Evolutionary conservation across 2,113 vertebrate species (phyloP).

Genomic region (Sardina pilchardus): DNA sequence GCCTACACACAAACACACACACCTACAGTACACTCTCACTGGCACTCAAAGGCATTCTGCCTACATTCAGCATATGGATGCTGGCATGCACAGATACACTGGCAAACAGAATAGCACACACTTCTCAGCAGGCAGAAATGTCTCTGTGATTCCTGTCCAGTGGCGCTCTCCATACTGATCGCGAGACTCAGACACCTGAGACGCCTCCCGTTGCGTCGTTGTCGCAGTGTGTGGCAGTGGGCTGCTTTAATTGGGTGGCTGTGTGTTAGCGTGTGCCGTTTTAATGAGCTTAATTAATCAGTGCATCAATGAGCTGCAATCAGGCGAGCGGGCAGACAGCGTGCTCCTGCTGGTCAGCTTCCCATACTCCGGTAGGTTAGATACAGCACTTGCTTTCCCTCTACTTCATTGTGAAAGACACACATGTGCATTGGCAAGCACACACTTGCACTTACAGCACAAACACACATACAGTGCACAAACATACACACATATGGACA

Average conservation of each 20-base stretch:
- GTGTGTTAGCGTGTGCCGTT: not conserved
- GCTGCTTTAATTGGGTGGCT: not conserved
- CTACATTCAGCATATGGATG: too few species aligned
- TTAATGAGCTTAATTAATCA: not conserved
- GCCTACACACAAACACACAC: constrained; percentile 14
- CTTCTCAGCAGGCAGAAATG: not conserved
- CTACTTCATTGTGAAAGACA: too few species aligned
- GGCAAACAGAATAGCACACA: not conserved
- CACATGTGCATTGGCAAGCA: too few species aligned
- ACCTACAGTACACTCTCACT: not conserved
- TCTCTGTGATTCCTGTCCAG: not conserved
- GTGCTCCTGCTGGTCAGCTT: not conserved
- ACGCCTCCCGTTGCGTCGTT: not conserved
- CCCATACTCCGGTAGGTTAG: too few species aligned
- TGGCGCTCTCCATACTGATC: not conserved
- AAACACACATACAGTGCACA: too few species aligned
- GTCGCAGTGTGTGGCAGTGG: not conserved
- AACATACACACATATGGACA: too few species aligned
- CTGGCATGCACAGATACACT: too few species aligned
- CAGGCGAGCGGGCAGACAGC: not conserved
- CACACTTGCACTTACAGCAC: too few species aligned
- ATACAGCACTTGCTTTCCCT: too few species aligned
- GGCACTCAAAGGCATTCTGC: not conserved
- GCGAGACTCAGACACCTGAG: not conserved
- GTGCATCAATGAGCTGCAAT: not conserved